These are phyloP conservation scores for Columbina picui DNA, from an alignment of 2,113 vertebrate genomes.

Conservation along the genomic window DNA sequence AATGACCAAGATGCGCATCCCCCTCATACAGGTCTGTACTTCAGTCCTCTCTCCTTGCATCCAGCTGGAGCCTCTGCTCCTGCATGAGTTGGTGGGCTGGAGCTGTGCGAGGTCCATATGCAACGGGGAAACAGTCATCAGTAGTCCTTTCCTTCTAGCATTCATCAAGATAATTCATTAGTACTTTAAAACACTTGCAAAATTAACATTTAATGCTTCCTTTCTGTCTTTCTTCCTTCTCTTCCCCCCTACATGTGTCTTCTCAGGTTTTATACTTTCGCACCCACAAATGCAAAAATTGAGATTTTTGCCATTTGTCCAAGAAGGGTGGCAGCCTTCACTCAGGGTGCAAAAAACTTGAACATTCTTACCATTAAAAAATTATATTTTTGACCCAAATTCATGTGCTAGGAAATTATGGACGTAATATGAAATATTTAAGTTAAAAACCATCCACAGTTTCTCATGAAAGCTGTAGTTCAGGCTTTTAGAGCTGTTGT, in stretches of 20 bases:
- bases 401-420: neutral
- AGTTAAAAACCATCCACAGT: neutral
- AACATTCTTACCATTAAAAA: neutral
- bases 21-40: constrained; percentile 70
- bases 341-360: neutral
- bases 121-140: neutral
- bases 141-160: neutral
- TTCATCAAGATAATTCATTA: neutral
- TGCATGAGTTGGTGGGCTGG: neutral
- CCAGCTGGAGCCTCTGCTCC: neutral
- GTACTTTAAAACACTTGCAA: neutral
- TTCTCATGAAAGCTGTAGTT: neutral
- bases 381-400: neutral
- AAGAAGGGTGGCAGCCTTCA: neutral
- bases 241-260: neutral
- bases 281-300: neutral
- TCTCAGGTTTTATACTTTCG: neutral
- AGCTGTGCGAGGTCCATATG: neutral
- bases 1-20: constrained; percentile 68
- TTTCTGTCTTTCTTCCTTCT: neutral
- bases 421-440: neutral
- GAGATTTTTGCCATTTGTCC: neutral
- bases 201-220: neutral
- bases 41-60: neutral
- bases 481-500: neutral